Evolutionary conservation across 2,797 vertebrate genomes (phyloP), one percentile per base, ranked within the genome.

Genomic region (Sebastes dallii): DNA sequence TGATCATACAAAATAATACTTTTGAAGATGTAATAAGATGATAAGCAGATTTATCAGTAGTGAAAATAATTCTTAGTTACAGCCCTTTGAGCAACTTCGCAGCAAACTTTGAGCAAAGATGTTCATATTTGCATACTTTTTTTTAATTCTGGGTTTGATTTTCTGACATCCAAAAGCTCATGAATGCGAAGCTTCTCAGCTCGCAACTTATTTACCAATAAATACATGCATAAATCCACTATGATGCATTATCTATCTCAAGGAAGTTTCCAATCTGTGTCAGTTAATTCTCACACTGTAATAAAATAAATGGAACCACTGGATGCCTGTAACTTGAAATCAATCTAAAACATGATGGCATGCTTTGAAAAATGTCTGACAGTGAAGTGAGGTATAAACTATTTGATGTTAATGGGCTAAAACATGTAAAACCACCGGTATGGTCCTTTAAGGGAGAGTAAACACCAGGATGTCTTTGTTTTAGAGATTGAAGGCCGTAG

Each of bases 391-490:
- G 30, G 12, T 67, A 18, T 10, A 77, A 39, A 34, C 50, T 54
- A 72, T 76, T 68, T 69, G 62, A 22, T 72, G 1, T 58, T 66
- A 72, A 74, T 36, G 16, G 29, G 52, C 55, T 74, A 76, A 83
- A 89, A 89, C 82, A 88, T 87, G 80, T 77, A 46, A 84, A 90
- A 88, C 11, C 65, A 86, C 85, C 5, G 3, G 61, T 58, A 81
- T 24, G 80, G 70, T 67, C 65, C 36, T 79, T 80, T 46, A 71
- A 79, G 66, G 80, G 71, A 86, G 36, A 67, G 56, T 70, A 77
- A 89, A 89, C 75, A 85, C 64, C 75, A 84, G 80, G 82, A 78
- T 29, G 42, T 81, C 16, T 85, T 77, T 68, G 36, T 77, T 86
- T 81, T 24, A 52, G 29, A 69, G 50, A 77, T 59, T 67, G 4